Conservation (phyloP, 2,797 vertebrate species). For the Pangasius djambal region DNA sequence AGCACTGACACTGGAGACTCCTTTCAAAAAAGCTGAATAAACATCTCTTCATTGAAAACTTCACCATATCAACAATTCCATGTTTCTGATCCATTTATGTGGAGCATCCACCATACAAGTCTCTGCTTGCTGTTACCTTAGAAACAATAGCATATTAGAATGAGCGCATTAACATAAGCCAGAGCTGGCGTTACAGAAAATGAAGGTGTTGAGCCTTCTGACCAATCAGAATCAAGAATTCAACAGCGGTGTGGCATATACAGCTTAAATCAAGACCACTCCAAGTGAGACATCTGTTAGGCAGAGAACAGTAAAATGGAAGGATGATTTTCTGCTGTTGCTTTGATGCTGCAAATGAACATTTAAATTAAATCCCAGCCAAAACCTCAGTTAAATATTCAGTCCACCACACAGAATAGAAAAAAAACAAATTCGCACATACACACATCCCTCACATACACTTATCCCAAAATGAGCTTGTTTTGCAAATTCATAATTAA, state of each 20-base stretch:
- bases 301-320: not conserved
- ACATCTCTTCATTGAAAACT: not conserved
- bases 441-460: not conserved
- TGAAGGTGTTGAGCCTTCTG: not conserved
- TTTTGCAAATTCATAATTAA: slow-evolving; percentile 39
- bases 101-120: not conserved
- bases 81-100: not conserved
- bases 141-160: not conserved
- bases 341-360: slow-evolving; percentile 9
- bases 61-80: not conserved
- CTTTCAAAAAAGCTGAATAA: not conserved
- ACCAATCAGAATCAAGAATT: not conserved
- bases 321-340: not conserved
- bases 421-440: not conserved
- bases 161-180: not conserved
- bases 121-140: not conserved
- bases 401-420: not conserved
- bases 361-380: slow-evolving; percentile 24
- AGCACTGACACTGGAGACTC: not conserved
- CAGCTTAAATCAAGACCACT: not conserved
- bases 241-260: not conserved
- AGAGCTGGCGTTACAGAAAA: not conserved
- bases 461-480: not conserved
- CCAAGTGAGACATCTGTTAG: not conserved
- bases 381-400: slow-evolving; percentile 14